Evolutionary conservation across 2,797 vertebrate species (phyloP), one percentile per base, ranked within the genome.

Genomic region (Craterocephalus amniculus): DNA sequence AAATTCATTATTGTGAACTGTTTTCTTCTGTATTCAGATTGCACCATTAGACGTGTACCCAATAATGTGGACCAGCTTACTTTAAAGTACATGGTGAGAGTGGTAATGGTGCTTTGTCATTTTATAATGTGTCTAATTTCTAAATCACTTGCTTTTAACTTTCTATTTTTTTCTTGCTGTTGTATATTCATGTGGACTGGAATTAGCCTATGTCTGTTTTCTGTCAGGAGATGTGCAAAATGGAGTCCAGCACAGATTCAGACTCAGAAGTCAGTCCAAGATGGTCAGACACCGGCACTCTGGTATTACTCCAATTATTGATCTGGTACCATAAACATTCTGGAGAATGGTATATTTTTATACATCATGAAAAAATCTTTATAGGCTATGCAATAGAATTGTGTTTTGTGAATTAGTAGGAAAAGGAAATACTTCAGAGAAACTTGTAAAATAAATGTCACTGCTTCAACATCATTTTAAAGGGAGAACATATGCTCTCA

Each of bases 181-280:
- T 35, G 24, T 0, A 12, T 27, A 12, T 58, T 22, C 51, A 48
- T 58, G 6, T 70, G 32, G 9, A 70, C 51, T 20, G 10, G 18
- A n/a, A n/a, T 16, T 13, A n/a, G n/a, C n/a, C n/a, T n/a, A 49
- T 6, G 4, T 71, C 10, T 81, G 40, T 79, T 88, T 80, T 83
- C 16, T 73, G 36, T 65, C 84, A 96, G 95, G 88, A 94, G 83
- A 94, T 95, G 90, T 96, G 95, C 76, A 88, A 86, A 74, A 89
- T 95, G 72, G 94, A 95, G 59, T 96, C 95, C 29, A 97, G 96
- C 73, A 94, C 94, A 0, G 95, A 96, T 68, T 96, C 95, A 0
- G 96, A 96, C 74, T 92, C 95, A 0, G 96, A 96, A 81, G 87
- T 86, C 38, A 94, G 86, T 2, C 54, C 10, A 69, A 94, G 94